Percentiles rank a stretch among this genome's conserved stretches.
Conservation (phyloP, 2,113 vertebrate species). For the Siniperca chuatsi region DNA sequence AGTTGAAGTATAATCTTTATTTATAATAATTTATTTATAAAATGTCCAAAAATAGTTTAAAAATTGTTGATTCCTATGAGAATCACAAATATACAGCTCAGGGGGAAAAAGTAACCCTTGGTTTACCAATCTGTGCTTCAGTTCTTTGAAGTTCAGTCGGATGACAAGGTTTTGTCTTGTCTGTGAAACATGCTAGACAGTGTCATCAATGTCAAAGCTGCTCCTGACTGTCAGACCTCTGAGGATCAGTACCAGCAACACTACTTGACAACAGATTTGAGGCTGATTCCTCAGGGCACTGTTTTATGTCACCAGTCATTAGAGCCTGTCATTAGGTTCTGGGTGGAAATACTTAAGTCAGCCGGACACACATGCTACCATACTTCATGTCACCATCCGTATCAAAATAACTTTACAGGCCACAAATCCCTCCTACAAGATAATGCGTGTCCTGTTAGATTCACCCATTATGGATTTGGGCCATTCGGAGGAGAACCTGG, state of each 20-base stretch:
- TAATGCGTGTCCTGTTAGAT: constrained; percentile 32
- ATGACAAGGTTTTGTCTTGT: constrained; percentile 44
- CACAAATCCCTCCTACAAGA: constrained; percentile 34
- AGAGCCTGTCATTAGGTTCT: constrained; percentile 7
- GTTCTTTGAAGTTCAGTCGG: constrained; percentile 19
- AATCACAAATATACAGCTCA: constrained; percentile 15
- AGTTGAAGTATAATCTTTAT: not conserved
- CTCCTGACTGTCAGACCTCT: constrained; percentile 39
- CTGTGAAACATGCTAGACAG: constrained; percentile 33
- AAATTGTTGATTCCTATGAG: constrained; percentile 3
- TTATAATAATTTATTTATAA: not conserved
- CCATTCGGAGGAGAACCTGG: constrained; percentile 38
- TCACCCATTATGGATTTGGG: constrained; percentile 40
- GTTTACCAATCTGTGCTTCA: not conserved
- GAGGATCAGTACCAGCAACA: constrained; percentile 20
- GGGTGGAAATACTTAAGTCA: not conserved
- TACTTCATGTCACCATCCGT: constrained; percentile 21
- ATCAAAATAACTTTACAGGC: constrained; percentile 34
- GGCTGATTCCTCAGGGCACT: constrained; percentile 8
- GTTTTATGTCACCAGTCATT: constrained; percentile 21
- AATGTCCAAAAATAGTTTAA: not conserved
- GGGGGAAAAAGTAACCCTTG: not conserved
- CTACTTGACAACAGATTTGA: constrained; percentile 40
- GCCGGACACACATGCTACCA: not conserved
- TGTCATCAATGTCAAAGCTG: constrained; percentile 40